Base-by-base conservation (phyloP, 2,888 invertebrate species). In the Leptothorax acervorum region DNA sequence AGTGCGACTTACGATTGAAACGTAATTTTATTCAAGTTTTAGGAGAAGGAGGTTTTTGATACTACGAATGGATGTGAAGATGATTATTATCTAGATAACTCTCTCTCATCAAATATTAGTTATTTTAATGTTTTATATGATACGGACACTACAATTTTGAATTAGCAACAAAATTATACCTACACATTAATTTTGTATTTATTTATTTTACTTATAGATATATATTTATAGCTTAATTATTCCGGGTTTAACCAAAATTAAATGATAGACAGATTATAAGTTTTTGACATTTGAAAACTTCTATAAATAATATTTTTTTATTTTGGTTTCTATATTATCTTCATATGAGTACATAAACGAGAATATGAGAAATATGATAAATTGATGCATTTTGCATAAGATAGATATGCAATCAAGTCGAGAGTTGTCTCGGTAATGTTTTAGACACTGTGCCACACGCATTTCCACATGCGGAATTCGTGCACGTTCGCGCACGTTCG, bases 1-100 rank as follows among this genome's bases (percentile, higher is more conserved):
- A 53, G 2, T 53, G 66, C 39, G 23, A 63, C 63, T 60, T 39
- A 42, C 23, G 39, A 62, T 39, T 66, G n/a, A 70, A 83, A 66
- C 28, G 45, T 23, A 35, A 66, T 82, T 63, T 12, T 3, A 51
- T 42, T 63, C 15, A 39, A 45, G 48, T n/a, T 12, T 23, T 28
- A 18, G 31, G 55, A 39, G 39, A n/a, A 35, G 28, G 60, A 12
- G 66, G 12, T 35, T 66, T 68, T 31, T n/a, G 60, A 68, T 66
- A 60, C 12, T 57, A 31, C 15, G 28, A 8, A 11, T 18, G n/a
- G 31, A 18, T 66, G 9, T 23, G 9, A 45, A 45, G 12, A 74
- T 82, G 23, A 51, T 42, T 65, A 51, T 42, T 42, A 42, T 53
- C 6, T 60, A 31, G n/a, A 23, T 60, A 48, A 3, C 3, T 28